Evolutionary conservation across 2,113 vertebrate genomes (phyloP), one percentile per base, ranked within the genome.

Genomic region (Monopterus albus): DNA sequence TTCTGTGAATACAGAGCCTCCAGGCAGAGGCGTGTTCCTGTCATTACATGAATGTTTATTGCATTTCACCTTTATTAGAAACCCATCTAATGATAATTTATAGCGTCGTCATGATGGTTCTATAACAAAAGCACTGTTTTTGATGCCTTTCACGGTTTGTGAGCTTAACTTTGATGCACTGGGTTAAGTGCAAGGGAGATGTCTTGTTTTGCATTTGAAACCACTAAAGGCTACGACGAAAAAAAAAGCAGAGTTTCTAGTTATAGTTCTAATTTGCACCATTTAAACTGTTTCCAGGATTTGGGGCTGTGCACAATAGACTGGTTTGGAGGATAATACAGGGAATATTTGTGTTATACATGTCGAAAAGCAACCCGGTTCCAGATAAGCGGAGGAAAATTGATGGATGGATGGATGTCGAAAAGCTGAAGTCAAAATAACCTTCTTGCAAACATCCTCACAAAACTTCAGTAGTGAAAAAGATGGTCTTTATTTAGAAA

Each of bases 81-180:
- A 71, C 12, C 78, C 76, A 46, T 69, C 83, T 85, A 67, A 83
- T 83, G 83, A 79, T 83, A 74, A 89, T 78, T 78, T 78, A 87
- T 82, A 21, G 63, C 75, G 69, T 81, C 74, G 65, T 55, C 85
- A 85, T 88, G 68, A 82, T 55, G 43, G 29, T 79, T 56, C 45
- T 70, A 75, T 55, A 72, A 73, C 39, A 74, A 56, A 80, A 65
- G 47, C 50, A 4, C n/a, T 10, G 61, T 35, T 47, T 73, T 47
- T 79, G 72, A 83, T 67, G 79, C 58, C 33, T 84, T 84, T 82
- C 73, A 88, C 75, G 78, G 70, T 85, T 87, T 75, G 72, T 42
- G 50, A 68, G 55, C 43, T 80, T 75, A 69, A 64, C 65, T 62
- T 79, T 75, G 68, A 84, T 77, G 42, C 55, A 77, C 82, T 66